Evolutionary conservation across 2,888 invertebrate species (phyloP).

Genomic region (Luperina testacea): DNA sequence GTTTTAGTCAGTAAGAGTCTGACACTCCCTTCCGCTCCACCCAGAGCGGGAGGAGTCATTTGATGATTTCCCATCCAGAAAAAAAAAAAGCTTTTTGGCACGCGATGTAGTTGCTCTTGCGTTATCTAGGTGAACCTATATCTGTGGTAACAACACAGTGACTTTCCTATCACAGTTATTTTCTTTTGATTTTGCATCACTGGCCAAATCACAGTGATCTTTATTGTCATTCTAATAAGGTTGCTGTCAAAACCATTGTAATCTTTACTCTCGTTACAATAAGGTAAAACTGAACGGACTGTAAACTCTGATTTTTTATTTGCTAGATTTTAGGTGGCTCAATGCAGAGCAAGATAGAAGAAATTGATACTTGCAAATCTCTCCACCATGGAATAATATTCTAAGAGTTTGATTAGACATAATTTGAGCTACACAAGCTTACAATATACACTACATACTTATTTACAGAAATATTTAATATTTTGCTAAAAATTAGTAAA

Average conservation of each 20-base stretch:
- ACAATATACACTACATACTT: conserved; percentile 2
- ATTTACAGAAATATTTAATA: conserved; percentile 27
- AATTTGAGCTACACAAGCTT: conserved; percentile 7
- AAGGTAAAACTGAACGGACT: no score
- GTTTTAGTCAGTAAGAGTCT: no score
- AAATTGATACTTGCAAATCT: background rate
- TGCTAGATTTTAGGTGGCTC: background rate
- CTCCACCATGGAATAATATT: background rate
- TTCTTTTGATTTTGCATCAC: background rate
- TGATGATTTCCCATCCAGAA: no score
- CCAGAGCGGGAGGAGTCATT: no score
- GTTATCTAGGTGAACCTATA: no score
- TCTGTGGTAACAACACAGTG: no score
- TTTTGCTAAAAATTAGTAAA: conserved; percentile 13
- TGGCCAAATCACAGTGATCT: no score
- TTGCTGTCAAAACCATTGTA: background rate
- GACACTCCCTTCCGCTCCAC: no score
- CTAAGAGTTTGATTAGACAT: background rate
- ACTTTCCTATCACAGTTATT: background rate
- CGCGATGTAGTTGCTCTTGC: no score
- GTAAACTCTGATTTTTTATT: no score
- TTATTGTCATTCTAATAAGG: background rate
- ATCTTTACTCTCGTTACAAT: no score
- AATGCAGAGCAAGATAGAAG: background rate
- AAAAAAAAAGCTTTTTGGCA: no score